Conservation (phyloP, 2,888 invertebrate genomes). For the Drosophila mulleri region DNA sequence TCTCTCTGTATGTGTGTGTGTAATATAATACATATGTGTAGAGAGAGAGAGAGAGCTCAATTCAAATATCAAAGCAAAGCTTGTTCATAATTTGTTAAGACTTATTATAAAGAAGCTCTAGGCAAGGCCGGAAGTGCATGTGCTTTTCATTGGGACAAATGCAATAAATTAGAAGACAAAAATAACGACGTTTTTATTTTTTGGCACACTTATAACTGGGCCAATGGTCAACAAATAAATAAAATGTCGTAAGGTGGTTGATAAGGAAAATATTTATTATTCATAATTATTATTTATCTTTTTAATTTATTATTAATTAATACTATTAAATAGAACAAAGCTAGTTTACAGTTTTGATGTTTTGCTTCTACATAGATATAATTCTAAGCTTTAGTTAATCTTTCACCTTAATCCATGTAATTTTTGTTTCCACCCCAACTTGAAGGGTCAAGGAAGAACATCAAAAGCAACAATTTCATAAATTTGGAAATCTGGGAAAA, state of each 20-base stretch:
- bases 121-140: conserved; percentile 5
- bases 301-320: not conserved
- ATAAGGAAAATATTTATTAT: too few species aligned
- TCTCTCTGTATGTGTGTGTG: not conserved
- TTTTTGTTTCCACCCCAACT: not conserved
- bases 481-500: conserved; percentile 3
- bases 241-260: too few species aligned
- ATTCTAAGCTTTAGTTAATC: not conserved
- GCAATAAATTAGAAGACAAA: not conserved
- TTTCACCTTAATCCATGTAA: not conserved
- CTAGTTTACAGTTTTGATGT: not conserved
- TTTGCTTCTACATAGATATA: too few species aligned
- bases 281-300: too few species aligned
- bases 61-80: conserved; percentile 8
- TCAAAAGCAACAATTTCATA: not conserved
- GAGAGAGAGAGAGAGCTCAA: not conserved
- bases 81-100: conserved; percentile 20
- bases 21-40: not conserved
- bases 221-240: not conserved
- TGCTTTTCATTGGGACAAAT: not conserved
- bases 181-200: not conserved
- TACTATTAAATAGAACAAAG: not conserved
- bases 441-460: not conserved
- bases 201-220: not conserved
- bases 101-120: conserved; percentile 15